Conservation (phyloP, 2,113 vertebrate species). For the Zosterops pallidus region DNA sequence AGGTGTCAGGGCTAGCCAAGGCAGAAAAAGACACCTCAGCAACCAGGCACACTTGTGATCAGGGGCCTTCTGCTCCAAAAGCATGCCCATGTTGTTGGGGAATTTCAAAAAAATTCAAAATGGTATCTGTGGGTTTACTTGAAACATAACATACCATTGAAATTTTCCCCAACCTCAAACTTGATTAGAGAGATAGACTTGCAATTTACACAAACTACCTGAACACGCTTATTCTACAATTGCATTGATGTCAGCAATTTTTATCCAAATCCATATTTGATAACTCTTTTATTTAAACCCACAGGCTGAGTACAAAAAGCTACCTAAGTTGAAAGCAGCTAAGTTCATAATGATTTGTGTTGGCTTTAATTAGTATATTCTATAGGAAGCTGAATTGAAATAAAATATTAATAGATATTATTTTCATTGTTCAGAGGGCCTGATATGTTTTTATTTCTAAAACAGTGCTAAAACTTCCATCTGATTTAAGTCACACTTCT, state of each 20-base stretch:
- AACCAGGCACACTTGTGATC: background rate
- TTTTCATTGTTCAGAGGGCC: background rate
- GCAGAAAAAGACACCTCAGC: too few species aligned
- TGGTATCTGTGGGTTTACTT: background rate
- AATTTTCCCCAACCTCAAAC: background rate
- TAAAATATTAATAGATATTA: background rate
- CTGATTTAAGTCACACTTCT: background rate
- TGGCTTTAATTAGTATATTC: background rate
- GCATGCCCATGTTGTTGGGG: fast-evolving
- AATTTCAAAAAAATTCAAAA: background rate
- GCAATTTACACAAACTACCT: background rate
- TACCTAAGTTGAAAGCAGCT: background rate
- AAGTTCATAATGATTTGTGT: background rate
- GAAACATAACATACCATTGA: background rate
- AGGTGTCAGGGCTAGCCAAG: too few species aligned
- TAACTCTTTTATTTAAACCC: background rate
- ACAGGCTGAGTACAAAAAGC: background rate
- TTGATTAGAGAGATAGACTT: background rate
- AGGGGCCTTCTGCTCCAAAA: background rate
- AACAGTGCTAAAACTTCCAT: background rate
- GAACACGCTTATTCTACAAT: background rate
- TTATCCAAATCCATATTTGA: background rate
- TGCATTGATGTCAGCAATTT: background rate
- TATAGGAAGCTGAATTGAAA: background rate
- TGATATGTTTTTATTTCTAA: background rate